A percentile compares a stretch with the other conserved stretches of the same genome.
These are phyloP conservation scores for Bugulina stolonifera DNA, from an alignment of 2,888 invertebrate species.

Conservation along the genomic window DNA sequence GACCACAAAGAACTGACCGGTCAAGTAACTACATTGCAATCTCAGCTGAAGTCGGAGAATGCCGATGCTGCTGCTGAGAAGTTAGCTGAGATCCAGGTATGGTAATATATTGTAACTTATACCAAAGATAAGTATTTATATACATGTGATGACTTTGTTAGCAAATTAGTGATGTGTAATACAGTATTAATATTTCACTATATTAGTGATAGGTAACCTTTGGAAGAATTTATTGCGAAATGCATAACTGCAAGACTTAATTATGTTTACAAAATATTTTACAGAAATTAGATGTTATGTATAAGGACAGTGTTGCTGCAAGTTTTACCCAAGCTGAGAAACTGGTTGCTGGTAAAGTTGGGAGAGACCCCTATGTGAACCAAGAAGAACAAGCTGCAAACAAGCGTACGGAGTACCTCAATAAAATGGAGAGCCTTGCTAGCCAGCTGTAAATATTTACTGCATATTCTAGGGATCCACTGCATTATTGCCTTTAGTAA, in stretches of 20 bases:
- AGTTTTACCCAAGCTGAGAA: slow-evolving; percentile 60
- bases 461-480: too few species aligned
- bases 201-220: too few species aligned
- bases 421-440: slow-evolving; percentile 48
- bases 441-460: slow-evolving; percentile 26
- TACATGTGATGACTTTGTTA: too few species aligned
- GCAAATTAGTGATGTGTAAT: too few species aligned
- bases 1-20: slow-evolving; percentile 60
- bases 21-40: slow-evolving; percentile 57
- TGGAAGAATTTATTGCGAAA: too few species aligned
- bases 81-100: slow-evolving; percentile 22
- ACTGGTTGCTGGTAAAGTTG: slow-evolving; percentile 61
- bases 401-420: slow-evolving; percentile 59
- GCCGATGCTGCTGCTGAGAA: slow-evolving; percentile 57
- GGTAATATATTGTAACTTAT: too few species aligned
- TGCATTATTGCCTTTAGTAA: too few species aligned
- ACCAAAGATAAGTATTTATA: too few species aligned
- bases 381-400: slow-evolving; percentile 57
- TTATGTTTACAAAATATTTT: too few species aligned
- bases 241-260: too few species aligned
- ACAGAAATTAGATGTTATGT: slow-evolving; percentile 58
- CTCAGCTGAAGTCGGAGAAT: slow-evolving; percentile 59
- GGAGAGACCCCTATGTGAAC: slow-evolving; percentile 60
- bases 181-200: too few species aligned
- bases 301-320: slow-evolving; percentile 45